phyloP scores from a whole-genome alignment of 1,140 invertebrate genomes.

The Drosophila burlai region DNA sequence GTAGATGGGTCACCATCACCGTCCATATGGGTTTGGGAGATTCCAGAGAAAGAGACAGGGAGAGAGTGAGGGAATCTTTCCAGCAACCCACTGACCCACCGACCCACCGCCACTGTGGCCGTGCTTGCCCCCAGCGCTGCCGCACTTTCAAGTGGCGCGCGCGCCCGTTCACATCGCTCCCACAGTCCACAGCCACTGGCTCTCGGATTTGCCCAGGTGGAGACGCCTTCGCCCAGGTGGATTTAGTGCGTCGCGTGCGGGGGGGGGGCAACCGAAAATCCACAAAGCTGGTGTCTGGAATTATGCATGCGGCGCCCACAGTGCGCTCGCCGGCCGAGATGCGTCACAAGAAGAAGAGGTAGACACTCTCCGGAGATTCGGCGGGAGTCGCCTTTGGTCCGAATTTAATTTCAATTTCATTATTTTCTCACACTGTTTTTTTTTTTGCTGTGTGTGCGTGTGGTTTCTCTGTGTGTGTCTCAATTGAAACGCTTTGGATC shows the following conservation, averaged over 20 bases:
- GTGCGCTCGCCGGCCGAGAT: constrained; percentile 82
- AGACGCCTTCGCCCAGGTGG: constrained; percentile 11
- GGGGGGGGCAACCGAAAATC: constrained; percentile 47
- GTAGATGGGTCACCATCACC: neutral
- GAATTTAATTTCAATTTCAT: constrained; percentile 10
- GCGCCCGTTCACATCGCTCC: constrained; percentile 65
- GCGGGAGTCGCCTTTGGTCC: neutral
- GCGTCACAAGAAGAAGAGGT: constrained; percentile 84
- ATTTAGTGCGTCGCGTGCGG: constrained; percentile 48
- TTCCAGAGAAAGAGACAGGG: neutral
- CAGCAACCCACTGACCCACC: neutral
- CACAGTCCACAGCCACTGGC: constrained; percentile 1
- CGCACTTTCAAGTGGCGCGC: constrained; percentile 66
- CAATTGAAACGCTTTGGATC: constrained; percentile 1
- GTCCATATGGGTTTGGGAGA: neutral
- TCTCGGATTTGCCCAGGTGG: constrained; percentile 11
- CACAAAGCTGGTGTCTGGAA: constrained; percentile 76
- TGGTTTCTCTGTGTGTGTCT: constrained; percentile 13
- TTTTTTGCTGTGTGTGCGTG: constrained; percentile 40
- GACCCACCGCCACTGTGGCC: constrained; percentile 16
- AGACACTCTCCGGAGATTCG: constrained; percentile 14
- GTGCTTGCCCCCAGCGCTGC: constrained; percentile 9
- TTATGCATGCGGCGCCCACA: constrained; percentile 74
- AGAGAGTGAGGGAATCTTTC: neutral
- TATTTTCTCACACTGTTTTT: constrained; percentile 16